Base-by-base conservation (phyloP, 2,113 vertebrate genomes). In the Egretta garzetta region DNA sequence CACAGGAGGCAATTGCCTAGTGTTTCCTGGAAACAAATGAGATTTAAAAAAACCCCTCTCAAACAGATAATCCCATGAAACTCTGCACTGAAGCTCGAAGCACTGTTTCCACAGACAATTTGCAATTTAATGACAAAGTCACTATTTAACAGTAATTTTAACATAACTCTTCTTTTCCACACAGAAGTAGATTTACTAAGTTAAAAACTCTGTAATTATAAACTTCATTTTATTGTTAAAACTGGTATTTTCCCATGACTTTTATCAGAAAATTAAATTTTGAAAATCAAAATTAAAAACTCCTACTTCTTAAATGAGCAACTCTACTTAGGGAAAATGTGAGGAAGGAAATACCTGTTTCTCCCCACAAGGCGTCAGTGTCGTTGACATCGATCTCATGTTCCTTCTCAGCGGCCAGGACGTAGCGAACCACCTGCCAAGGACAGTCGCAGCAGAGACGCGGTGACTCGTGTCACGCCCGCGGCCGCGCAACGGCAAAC, bases 301-400 rank as follows among this genome's bases (percentile, higher is more conserved):
- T 17, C 33, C 58, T 24, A 66, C 37, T 60, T 58, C 45, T 71
- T 76, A 79, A 81, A 50, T 52, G 7, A 86, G 43, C 35, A 85
- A 39, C 35, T 71, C 13, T 30, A 56, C 20, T 53, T 26, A 33
- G 30, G 32, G 77, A 70, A 73, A 68, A 80, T 6, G 22, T 0
- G 2, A 33, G 23, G 23, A 93, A 35, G 47, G 33, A 72, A 82
- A 49, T 99, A 99, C 99, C 99, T 99, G 99, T 99, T 98, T 99
- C 99, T 98, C 99, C 99, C 99, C 99, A 99, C 95, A 99, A 97
- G 32, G 98, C 98, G 98, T 99, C 99, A 43, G 99, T 99, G 96
- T 98, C 98, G 96, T 99, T 99, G 98, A 99, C 98, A 94, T 99
- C 99, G 96, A 99, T 94, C 55, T 96, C 97, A 23, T 98, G 98